phyloP scores from a whole-genome alignment of 2,888 invertebrate genomes.

The Heteromurus nitidus region DNA sequence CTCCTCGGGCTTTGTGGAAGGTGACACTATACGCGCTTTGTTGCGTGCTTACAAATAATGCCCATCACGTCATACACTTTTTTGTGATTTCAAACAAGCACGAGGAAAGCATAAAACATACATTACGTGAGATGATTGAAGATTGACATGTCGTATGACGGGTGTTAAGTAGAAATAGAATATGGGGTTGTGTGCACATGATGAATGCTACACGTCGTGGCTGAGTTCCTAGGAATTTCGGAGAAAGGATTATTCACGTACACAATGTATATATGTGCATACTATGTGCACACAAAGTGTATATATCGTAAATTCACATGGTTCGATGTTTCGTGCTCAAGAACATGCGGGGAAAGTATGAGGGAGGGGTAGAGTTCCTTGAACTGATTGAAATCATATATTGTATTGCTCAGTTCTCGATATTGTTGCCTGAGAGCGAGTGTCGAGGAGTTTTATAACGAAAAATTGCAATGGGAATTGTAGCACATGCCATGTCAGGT shows the following conservation, averaged over 20 bases:
- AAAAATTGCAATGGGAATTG: not conserved
- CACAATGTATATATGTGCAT: not conserved
- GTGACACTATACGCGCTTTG: too few species aligned
- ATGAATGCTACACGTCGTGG: not conserved
- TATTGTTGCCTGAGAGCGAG: not conserved
- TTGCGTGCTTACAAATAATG: too few species aligned
- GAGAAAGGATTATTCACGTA: not conserved
- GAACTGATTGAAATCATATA: conserved; percentile 44
- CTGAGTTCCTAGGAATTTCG: not conserved
- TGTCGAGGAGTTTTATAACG: not conserved
- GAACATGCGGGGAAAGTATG: conserved; percentile 9
- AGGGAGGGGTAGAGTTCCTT: conserved; percentile 31
- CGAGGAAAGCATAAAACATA: not conserved
- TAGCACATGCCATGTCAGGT: not conserved
- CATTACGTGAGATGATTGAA: conserved; percentile 14
- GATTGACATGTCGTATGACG: not conserved
- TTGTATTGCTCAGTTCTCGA: not conserved
- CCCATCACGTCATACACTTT: too few species aligned
- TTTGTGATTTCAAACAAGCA: not conserved
- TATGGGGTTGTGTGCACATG: not conserved
- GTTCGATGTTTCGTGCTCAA: too few species aligned
- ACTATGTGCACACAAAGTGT: conserved; percentile 7
- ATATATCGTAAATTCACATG: too few species aligned
- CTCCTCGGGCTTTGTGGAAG: too few species aligned
- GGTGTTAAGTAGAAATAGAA: not conserved